A percentile compares a stretch with the other conserved stretches of the same genome.
phyloP scores from a whole-genome alignment of 2,113 vertebrate species.

The Stigmatopora nigra region DNA sequence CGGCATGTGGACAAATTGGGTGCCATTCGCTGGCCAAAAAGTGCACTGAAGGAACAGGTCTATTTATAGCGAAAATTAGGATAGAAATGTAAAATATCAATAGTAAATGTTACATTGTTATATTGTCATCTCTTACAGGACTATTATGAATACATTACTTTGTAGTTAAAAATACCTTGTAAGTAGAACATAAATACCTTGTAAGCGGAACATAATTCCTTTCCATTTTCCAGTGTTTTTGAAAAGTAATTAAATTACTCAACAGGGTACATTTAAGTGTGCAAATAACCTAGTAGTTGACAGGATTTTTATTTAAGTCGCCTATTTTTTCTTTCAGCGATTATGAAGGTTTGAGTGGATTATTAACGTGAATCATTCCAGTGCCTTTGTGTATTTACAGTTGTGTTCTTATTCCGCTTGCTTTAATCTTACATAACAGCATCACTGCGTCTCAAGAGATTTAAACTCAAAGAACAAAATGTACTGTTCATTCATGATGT shows the following conservation, averaged over 20 bases:
- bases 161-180: too few species aligned
- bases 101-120: too few species aligned
- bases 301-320: neutral
- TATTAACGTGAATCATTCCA: constrained; percentile 1
- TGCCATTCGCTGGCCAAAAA: too few species aligned
- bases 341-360: neutral
- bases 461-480: neutral
- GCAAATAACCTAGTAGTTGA: neutral
- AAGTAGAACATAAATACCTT: neutral
- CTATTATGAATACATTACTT: too few species aligned
- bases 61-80: too few species aligned
- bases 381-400: neutral
- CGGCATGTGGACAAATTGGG: too few species aligned
- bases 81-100: too few species aligned
- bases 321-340: neutral
- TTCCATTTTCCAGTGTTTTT: neutral
- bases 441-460: neutral
- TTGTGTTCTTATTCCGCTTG: constrained; percentile 3
- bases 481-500: neutral
- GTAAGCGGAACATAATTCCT: neutral
- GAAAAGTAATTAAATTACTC: neutral
- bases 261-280: neutral
- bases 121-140: too few species aligned
- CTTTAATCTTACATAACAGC: neutral
- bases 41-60: too few species aligned